Evolutionary conservation across 2,888 invertebrate genomes (phyloP).

Genomic region (Drosophila meridionalis): DNA sequence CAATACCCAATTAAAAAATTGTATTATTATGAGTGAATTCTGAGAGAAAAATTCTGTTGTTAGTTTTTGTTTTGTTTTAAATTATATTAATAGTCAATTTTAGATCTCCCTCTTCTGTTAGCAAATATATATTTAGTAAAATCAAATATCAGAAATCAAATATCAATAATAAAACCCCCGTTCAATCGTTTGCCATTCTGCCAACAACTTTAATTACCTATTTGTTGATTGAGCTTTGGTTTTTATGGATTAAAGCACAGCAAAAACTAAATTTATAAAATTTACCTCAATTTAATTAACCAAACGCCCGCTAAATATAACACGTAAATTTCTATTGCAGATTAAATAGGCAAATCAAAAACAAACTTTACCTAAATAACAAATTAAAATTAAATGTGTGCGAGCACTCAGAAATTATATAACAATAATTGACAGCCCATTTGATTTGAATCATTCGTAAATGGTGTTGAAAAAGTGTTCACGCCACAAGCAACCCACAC

Average conservation of each 20-base stretch:
- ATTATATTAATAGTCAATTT: not conserved
- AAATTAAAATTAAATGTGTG: slow-evolving; percentile 38
- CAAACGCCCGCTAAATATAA: slow-evolving; percentile 13
- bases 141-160: not conserved
- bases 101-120: not conserved
- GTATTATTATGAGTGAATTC: not conserved
- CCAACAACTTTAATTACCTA: not conserved
- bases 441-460: slow-evolving; percentile 58
- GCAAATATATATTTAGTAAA: not conserved
- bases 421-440: slow-evolving; percentile 66
- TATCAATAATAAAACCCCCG: not conserved
- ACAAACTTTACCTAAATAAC: slow-evolving; percentile 29
- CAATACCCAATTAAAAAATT: no score
- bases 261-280: slow-evolving; percentile 5
- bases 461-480: slow-evolving; percentile 44
- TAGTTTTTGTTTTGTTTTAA: not conserved
- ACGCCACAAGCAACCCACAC: not conserved
- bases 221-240: slow-evolving; percentile 8
- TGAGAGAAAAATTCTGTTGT: not conserved
- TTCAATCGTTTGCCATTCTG: no score
- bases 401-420: slow-evolving; percentile 26
- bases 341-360: slow-evolving; percentile 41
- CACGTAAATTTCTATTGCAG: slow-evolving; percentile 20
- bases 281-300: slow-evolving; percentile 15
- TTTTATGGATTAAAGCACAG: not conserved